phyloP scores from a whole-genome alignment of 2,888 invertebrate species.

The Andrena camellia region DNA sequence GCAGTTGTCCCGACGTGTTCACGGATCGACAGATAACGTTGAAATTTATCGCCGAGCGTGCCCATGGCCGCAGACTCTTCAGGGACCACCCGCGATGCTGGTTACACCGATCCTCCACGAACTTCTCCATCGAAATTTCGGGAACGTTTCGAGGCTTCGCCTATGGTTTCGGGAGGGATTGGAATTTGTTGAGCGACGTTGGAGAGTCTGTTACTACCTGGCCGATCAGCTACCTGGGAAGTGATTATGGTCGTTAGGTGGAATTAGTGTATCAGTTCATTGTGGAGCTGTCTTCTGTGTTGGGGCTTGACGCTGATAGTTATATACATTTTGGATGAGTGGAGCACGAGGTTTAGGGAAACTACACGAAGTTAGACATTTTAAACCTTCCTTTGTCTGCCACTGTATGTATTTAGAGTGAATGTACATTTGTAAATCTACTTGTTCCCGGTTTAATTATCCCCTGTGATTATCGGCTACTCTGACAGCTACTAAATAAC shows the following conservation, averaged over 20 bases:
- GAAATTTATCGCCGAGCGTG: conserved; percentile 42
- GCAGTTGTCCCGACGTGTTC: conserved; percentile 15
- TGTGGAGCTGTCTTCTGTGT: no score
- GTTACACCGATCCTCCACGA: conserved; percentile 15
- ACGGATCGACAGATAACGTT: conserved; percentile 32
- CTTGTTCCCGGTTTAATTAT: not conserved
- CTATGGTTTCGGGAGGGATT: conserved; percentile 3
- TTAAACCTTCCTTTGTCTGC: no score
- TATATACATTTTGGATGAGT: no score
- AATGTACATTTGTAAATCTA: not conserved
- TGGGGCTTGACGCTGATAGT: no score
- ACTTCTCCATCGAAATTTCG: conserved; percentile 5
- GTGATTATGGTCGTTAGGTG: no score
- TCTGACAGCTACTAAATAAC: conserved; percentile 19
- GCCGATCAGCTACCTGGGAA: no score
- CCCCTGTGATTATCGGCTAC: not conserved
- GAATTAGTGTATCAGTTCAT: no score
- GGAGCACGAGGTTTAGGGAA: no score
- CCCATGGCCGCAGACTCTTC: conserved; percentile 22
- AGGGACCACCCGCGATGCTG: conserved; percentile 6
- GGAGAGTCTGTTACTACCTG: not conserved
- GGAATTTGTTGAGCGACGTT: not conserved
- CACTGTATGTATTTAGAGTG: no score
- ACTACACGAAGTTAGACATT: no score
- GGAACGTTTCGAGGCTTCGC: not conserved